Evolutionary conservation across 2,888 invertebrate genomes (phyloP).

Genomic region (Xiphydria camelus): DNA sequence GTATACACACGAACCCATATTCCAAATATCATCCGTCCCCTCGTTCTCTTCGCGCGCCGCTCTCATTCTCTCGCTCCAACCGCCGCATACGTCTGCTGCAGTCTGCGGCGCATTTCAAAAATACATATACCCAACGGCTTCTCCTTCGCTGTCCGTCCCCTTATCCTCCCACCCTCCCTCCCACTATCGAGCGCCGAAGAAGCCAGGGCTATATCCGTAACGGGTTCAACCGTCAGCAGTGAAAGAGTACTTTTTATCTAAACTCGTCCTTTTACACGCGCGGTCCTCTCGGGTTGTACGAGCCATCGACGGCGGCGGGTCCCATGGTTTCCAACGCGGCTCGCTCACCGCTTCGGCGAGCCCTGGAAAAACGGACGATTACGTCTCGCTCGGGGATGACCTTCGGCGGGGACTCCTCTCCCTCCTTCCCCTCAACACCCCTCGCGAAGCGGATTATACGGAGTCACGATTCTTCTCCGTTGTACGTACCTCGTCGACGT

Average conservation of each 20-base stretch:
- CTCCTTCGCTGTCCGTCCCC: background rate
- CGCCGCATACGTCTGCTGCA: background rate
- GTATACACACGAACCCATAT: too few relatives aligned
- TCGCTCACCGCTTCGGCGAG: too few relatives aligned
- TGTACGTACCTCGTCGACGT: too few relatives aligned
- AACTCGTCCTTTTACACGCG: conserved; percentile 16
- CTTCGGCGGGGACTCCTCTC: too few relatives aligned
- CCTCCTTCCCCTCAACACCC: too few relatives aligned
- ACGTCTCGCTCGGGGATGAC: too few relatives aligned
- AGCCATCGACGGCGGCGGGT: too few relatives aligned
- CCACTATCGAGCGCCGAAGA: conserved; percentile 1
- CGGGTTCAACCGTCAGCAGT: conserved; percentile 5
- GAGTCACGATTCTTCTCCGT: too few relatives aligned
- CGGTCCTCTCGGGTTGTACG: conserved; percentile 8
- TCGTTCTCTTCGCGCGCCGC: background rate
- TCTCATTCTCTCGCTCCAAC: background rate
- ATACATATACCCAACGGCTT: background rate
- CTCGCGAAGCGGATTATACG: too few relatives aligned
- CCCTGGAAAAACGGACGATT: too few relatives aligned
- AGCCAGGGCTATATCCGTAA: conserved; percentile 8
- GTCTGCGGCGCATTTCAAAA: background rate
- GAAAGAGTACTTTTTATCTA: conserved; percentile 19
- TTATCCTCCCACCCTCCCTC: background rate
- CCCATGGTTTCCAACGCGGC: too few relatives aligned
- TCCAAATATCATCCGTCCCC: conserved; percentile 1